A percentile compares a stretch with the other conserved stretches of the same genome.
Evolutionary conservation across 2,888 invertebrate genomes (phyloP).

Genomic region (Furcula furcula): DNA sequence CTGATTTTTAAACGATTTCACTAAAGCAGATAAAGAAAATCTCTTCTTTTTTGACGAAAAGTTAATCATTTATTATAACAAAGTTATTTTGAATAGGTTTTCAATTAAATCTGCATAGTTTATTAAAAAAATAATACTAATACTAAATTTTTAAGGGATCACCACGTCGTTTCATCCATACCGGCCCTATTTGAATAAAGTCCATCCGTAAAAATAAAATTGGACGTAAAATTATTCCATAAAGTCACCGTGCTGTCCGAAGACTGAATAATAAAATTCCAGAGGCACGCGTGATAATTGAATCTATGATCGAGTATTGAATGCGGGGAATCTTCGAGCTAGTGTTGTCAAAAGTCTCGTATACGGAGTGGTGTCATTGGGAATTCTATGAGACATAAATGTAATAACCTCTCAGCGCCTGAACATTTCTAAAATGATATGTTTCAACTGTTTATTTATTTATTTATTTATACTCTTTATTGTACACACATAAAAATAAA

Average conservation of each 20-base stretch:
- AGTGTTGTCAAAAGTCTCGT: conserved; percentile 10
- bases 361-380: not conserved
- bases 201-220: conserved; percentile 28
- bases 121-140: too few relatives aligned
- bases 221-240: conserved; percentile 35
- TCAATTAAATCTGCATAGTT: too few relatives aligned
- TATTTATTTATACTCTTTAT: too few relatives aligned
- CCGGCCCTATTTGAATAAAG: conserved; percentile 13
- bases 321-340: conserved; percentile 20
- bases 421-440: too few relatives aligned
- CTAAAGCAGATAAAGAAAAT: too few relatives aligned
- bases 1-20: too few relatives aligned
- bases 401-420: not conserved
- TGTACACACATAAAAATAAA: too few relatives aligned
- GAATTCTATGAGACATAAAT: not conserved
- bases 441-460: too few relatives aligned
- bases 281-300: conserved; percentile 36
- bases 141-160: too few relatives aligned
- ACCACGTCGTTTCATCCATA: conserved; percentile 3
- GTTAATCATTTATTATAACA: too few relatives aligned
- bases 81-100: too few relatives aligned
- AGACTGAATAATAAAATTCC: conserved; percentile 34
- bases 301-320: conserved; percentile 41
- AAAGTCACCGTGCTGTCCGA: conserved; percentile 35
- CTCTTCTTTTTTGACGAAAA: too few relatives aligned